Percentiles rank a stretch among this genome's conserved stretches.
These are phyloP conservation scores for Hypothenemus hampei DNA, from an alignment of 1,140 invertebrate genomes.

Conservation along the genomic window DNA sequence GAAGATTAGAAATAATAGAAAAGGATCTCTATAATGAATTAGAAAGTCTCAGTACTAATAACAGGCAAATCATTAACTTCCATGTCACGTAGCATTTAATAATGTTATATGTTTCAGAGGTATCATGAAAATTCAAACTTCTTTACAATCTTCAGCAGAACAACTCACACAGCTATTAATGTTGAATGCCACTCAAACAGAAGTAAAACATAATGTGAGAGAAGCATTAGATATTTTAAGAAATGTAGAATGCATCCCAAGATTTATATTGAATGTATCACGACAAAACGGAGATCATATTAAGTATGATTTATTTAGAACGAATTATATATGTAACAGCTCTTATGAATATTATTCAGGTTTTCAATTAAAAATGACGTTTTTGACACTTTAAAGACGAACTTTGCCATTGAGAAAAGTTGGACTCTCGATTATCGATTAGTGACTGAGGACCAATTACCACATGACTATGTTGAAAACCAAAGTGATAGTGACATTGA, in stretches of 20 bases:
- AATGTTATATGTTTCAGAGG: conserved; percentile 9
- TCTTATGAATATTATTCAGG: no score
- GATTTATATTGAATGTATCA: conserved; percentile 26
- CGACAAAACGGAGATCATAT: neutral
- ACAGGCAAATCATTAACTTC: no score
- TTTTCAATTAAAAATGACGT: conserved; percentile 15
- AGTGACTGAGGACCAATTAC: conserved; percentile 25
- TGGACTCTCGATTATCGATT: conserved; percentile 19
- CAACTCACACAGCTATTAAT: conserved; percentile 12
- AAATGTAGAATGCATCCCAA: conserved; percentile 23
- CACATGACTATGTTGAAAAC: conserved; percentile 17
- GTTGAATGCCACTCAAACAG: neutral
- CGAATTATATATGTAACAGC: no score
- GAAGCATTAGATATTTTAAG: conserved; percentile 19
- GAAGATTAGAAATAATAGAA: conserved; percentile 25
- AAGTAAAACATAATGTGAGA: conserved; percentile 27
- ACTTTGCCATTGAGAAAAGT: conserved; percentile 18
- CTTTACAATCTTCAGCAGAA: neutral
- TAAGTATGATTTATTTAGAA: no score
- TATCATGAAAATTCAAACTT: conserved; percentile 10
- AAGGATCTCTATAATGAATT: conserved; percentile 21
- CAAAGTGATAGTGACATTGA: conserved; percentile 20
- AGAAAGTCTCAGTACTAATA: conserved; percentile 3
- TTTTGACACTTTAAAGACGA: conserved; percentile 18
- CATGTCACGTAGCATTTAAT: no score